phyloP scores from a whole-genome alignment of 2,797 vertebrate genomes.

The Sebastes cheni region DNA sequence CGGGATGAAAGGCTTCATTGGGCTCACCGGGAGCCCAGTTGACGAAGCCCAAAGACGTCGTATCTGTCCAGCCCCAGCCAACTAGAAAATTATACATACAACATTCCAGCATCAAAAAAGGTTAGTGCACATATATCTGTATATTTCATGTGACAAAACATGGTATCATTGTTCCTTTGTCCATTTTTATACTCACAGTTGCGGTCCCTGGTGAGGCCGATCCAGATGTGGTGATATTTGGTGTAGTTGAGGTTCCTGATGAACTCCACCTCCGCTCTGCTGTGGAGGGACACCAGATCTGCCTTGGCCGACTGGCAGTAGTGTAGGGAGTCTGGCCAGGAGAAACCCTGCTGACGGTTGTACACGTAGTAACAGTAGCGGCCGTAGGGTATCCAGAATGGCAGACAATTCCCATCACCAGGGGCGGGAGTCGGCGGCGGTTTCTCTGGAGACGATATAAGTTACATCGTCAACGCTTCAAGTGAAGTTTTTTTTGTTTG shows the following conservation, averaged over 20 bases:
- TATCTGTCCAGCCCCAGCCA: slow-evolving; percentile 84
- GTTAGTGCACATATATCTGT: background rate
- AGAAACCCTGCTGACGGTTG: slow-evolving; percentile 65
- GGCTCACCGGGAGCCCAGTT: slow-evolving; percentile 84
- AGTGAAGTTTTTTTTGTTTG: background rate
- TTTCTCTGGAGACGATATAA: slow-evolving; percentile 60
- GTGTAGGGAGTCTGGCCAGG: slow-evolving; percentile 78
- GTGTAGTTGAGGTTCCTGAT: slow-evolving; percentile 75
- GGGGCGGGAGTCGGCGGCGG: slow-evolving; percentile 76
- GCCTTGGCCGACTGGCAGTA: slow-evolving; percentile 58
- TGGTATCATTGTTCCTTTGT: background rate
- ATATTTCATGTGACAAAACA: background rate
- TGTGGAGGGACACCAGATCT: slow-evolving; percentile 82
- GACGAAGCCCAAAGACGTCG: slow-evolving; percentile 68
- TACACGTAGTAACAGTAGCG: slow-evolving; percentile 76
- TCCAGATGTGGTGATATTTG: slow-evolving; percentile 80
- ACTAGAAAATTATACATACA: slow-evolving; percentile 48
- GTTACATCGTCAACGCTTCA: background rate
- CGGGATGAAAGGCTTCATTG: slow-evolving; percentile 73
- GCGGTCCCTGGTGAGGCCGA: slow-evolving; percentile 80
- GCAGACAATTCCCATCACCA: slow-evolving; percentile 72
- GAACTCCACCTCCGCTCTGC: slow-evolving; percentile 81
- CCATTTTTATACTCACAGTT: slow-evolving; percentile 68
- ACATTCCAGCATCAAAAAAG: background rate
- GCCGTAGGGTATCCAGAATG: slow-evolving; percentile 61